Conservation (phyloP, 2,113 vertebrate species). For the Pedionomus torquatus region DNA sequence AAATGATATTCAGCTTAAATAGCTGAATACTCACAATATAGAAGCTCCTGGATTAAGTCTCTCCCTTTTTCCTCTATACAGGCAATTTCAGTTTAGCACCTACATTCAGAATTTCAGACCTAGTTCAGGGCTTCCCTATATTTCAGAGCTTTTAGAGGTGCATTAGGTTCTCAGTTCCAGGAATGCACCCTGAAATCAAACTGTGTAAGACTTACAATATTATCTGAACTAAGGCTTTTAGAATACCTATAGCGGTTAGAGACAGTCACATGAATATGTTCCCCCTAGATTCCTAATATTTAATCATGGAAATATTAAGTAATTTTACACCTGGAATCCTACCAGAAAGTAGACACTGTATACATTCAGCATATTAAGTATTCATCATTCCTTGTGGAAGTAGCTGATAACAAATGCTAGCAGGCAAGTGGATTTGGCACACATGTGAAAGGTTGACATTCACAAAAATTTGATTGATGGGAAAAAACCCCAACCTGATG, state of each 20-base stretch:
- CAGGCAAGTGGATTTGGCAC: neutral
- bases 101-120: neutral
- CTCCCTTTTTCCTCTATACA: neutral
- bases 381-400: conserved; percentile 6
- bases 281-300: neutral
- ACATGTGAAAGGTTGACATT: neutral
- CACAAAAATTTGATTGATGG: neutral
- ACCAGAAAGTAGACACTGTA: conserved; percentile 10
- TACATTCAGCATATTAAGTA: conserved; percentile 8
- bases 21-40: neutral
- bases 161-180: neutral
- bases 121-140: neutral
- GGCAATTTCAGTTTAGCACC: neutral
- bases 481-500: neutral
- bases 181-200: neutral
- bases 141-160: neutral
- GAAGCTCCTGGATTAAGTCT: neutral
- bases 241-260: neutral
- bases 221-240: neutral
- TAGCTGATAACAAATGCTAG: conserved; percentile 35
- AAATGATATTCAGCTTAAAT: neutral
- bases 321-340: conserved; percentile 43
- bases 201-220: neutral
- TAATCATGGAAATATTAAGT: conserved; percentile 52
- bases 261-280: neutral